Evolutionary conservation across 1,140 invertebrate genomes (phyloP).

Genomic region (Drosophila neocordata): DNA sequence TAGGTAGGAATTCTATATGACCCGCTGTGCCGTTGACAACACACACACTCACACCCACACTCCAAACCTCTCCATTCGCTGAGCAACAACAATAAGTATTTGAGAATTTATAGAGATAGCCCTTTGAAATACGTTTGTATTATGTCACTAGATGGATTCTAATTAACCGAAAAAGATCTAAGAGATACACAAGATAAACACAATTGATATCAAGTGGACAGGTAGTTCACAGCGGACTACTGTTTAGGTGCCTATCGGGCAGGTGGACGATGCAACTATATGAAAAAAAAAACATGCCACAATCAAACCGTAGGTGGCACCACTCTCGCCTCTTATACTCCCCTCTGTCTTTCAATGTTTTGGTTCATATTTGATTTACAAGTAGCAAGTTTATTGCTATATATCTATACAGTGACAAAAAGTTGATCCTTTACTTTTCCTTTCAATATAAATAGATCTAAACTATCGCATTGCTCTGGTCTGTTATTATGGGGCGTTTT

Average conservation of each 20-base stretch:
- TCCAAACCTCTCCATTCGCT: background rate
- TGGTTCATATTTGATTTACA: slow-evolving; percentile 62
- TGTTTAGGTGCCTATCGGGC: slow-evolving; percentile 19
- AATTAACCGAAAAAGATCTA: slow-evolving; percentile 55
- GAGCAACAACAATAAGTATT: slow-evolving; percentile 30
- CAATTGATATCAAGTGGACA: slow-evolving; percentile 24
- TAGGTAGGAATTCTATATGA: background rate
- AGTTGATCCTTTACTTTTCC: background rate
- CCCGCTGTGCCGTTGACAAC: slow-evolving; percentile 52
- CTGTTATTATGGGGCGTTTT: slow-evolving; percentile 58
- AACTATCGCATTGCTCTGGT: slow-evolving; percentile 1
- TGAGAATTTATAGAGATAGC: slow-evolving; percentile 47
- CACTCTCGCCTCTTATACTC: slow-evolving; percentile 29
- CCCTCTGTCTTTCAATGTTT: too few relatives aligned
- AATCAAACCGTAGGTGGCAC: slow-evolving; percentile 53
- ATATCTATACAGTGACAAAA: too few relatives aligned
- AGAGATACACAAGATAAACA: slow-evolving; percentile 1
- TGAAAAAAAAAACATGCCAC: slow-evolving; percentile 12
- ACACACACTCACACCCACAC: slow-evolving; percentile 33
- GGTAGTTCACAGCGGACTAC: slow-evolving; percentile 37
- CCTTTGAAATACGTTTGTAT: slow-evolving; percentile 3
- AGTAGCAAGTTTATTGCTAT: slow-evolving; percentile 3
- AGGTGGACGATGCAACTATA: slow-evolving; percentile 37
- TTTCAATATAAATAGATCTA: background rate
- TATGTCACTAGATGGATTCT: slow-evolving; percentile 41